These are phyloP conservation scores for Parotocinclus haroldoi DNA, from an alignment of 2,797 vertebrate genomes.

Conservation along the genomic window DNA sequence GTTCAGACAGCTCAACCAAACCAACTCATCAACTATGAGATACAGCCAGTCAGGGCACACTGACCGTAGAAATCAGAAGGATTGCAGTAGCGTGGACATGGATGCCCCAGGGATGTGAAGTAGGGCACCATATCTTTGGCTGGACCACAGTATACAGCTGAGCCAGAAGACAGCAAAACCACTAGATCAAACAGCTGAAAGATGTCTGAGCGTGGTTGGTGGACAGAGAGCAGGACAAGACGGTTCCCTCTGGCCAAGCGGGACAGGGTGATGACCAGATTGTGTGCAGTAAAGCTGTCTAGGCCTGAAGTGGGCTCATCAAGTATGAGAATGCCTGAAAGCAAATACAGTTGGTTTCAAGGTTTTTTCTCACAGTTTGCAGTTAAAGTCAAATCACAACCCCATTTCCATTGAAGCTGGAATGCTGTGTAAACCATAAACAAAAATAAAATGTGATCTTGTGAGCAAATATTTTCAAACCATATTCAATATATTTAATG, in stretches of 20 bases:
- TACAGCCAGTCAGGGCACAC: neutral
- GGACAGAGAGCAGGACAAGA: slow-evolving; percentile 88
- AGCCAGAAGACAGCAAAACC: slow-evolving; percentile 86
- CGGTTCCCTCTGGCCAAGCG: slow-evolving; percentile 91
- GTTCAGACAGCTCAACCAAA: no score
- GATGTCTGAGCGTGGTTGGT: slow-evolving; percentile 94
- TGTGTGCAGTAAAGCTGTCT: slow-evolving; percentile 96
- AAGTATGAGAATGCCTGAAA: slow-evolving; percentile 88
- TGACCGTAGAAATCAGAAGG: slow-evolving; percentile 93
- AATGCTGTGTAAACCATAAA: no score
- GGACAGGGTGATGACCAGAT: slow-evolving; percentile 89
- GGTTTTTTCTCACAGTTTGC: no score
- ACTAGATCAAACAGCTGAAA: slow-evolving; percentile 93
- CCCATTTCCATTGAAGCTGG: no score
- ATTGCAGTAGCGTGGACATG: slow-evolving; percentile 92
- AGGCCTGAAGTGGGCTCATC: slow-evolving; percentile 94
- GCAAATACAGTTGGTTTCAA: no score
- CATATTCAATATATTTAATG: no score
- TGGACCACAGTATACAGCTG: slow-evolving; percentile 82
- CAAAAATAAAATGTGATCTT: no score
- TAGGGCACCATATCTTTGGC: slow-evolving; percentile 89
- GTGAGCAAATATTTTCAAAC: no score
- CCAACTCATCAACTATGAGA: neutral
- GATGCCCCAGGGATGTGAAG: slow-evolving; percentile 84
- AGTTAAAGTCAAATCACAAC: no score